These are phyloP conservation scores for Lerista edwardsae DNA, from an alignment of 2,797 vertebrate genomes.

Conservation along the genomic window DNA sequence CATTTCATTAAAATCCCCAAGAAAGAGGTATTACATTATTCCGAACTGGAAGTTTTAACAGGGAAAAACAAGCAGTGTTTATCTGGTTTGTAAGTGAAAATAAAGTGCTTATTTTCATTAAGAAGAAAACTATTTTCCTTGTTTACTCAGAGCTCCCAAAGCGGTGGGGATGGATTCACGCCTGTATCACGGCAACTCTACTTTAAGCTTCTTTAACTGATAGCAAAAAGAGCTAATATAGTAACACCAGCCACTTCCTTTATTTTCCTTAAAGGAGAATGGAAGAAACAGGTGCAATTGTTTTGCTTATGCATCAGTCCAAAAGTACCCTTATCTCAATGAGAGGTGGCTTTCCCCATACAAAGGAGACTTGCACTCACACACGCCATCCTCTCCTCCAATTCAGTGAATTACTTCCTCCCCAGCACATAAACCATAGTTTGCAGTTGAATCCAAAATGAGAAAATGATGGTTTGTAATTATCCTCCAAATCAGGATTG, in stretches of 20 bases:
- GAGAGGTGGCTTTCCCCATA: too few species aligned
- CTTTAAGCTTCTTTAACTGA: neutral
- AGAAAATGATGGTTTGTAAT: too few species aligned
- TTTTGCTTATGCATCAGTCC: neutral
- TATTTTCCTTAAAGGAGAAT: neutral
- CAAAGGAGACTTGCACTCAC: too few species aligned
- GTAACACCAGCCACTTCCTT: neutral
- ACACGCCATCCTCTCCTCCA: too few species aligned
- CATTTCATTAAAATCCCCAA: neutral
- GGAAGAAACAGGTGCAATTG: neutral
- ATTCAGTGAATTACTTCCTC: too few species aligned
- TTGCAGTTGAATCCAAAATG: too few species aligned
- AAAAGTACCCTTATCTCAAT: too few species aligned
- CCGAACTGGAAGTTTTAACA: fast-evolving
- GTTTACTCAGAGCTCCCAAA: neutral
- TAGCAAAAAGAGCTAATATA: neutral
- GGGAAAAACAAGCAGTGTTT: fast-evolving
- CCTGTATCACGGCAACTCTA: too few species aligned
- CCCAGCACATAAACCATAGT: too few species aligned
- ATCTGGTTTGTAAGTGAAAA: neutral
- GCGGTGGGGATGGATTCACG: neutral
- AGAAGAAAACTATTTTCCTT: neutral
- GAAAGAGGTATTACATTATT: neutral
- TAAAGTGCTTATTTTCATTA: neutral
- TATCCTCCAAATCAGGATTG: too few species aligned